phyloP scores from a whole-genome alignment of 2,113 vertebrate species.

The Odontesthes bonariensis region DNA sequence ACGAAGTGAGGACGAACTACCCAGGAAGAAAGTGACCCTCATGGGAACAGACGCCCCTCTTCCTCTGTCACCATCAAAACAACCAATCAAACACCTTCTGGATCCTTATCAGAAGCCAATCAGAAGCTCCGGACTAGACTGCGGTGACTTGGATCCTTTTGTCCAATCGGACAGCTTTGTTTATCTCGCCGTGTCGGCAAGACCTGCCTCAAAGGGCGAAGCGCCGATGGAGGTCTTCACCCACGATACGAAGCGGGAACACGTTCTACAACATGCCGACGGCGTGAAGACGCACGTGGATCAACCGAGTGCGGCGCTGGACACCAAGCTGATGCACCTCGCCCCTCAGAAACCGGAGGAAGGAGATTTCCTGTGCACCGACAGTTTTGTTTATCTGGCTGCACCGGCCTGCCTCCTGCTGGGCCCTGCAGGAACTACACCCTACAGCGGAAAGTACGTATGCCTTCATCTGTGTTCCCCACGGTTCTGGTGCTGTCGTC shows the following conservation, averaged over 20 bases:
- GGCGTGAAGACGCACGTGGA: slow-evolving; percentile 24
- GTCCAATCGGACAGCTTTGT: slow-evolving; percentile 84
- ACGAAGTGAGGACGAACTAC: slow-evolving; percentile 29
- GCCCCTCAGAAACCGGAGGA: slow-evolving; percentile 73
- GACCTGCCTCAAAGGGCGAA: slow-evolving; percentile 53
- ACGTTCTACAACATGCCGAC: not conserved
- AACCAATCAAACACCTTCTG: slow-evolving; percentile 58
- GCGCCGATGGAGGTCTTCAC: slow-evolving; percentile 25
- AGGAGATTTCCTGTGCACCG: slow-evolving; percentile 84
- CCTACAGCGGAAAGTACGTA: slow-evolving; percentile 75
- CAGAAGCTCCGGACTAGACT: slow-evolving; percentile 74
- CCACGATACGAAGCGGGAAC: slow-evolving; percentile 23
- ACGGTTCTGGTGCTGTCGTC: not conserved
- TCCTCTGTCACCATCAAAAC: slow-evolving; percentile 76
- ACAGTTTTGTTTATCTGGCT: slow-evolving; percentile 86
- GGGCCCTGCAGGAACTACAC: slow-evolving; percentile 71
- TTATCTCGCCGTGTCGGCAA: slow-evolving; percentile 82
- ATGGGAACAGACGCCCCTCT: slow-evolving; percentile 71
- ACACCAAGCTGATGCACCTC: slow-evolving; percentile 46
- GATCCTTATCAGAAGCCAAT: slow-evolving; percentile 71
- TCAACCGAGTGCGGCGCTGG: slow-evolving; percentile 29
- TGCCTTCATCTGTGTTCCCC: not conserved
- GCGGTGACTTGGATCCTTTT: slow-evolving; percentile 81
- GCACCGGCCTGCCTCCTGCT: slow-evolving; percentile 83
- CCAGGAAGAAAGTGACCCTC: slow-evolving; percentile 66